Percentiles rank a stretch among this genome's conserved stretches.
Evolutionary conservation across 2,888 invertebrate genomes (phyloP).

Genomic region (Spodoptera littoralis): DNA sequence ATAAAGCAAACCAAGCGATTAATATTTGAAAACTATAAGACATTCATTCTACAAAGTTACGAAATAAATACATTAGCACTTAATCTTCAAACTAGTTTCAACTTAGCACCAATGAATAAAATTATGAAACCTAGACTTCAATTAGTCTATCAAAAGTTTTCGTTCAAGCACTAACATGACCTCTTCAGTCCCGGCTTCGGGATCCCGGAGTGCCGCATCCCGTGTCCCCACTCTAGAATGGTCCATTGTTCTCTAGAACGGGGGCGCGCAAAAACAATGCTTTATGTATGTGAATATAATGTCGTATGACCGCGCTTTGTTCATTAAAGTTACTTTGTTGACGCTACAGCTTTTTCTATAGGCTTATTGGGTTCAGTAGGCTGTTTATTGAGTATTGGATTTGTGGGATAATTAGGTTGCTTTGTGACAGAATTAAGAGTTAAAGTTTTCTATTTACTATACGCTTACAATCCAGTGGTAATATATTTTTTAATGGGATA

Average conservation of each 20-base stretch:
- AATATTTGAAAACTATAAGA: no score
- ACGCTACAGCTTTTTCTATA: constrained; percentile 42
- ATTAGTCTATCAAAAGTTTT: constrained; percentile 18
- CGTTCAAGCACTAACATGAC: constrained; percentile 20
- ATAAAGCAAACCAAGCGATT: no score
- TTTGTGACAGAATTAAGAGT: not conserved
- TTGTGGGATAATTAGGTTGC: constrained; percentile 7
- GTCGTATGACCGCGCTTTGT: constrained; percentile 58
- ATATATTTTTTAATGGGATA: no score
- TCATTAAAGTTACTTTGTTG: constrained; percentile 55
- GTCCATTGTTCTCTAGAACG: constrained; percentile 63
- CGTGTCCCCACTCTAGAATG: constrained; percentile 41
- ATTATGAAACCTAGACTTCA: constrained; percentile 6
- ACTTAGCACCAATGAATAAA: no score
- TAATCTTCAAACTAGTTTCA: no score
- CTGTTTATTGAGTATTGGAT: constrained; percentile 5
- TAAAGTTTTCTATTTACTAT: no score
- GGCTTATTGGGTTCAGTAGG: constrained; percentile 36
- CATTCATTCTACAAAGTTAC: no score
- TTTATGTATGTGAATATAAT: constrained; percentile 55
- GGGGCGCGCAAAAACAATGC: constrained; percentile 61
- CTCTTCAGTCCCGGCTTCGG: constrained; percentile 43
- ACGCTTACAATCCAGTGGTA: no score
- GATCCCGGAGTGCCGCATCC: constrained; percentile 21
- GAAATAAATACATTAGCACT: no score